Evolutionary conservation across 1,140 invertebrate genomes (phyloP).

Genomic region (Drosophila mauritiana): DNA sequence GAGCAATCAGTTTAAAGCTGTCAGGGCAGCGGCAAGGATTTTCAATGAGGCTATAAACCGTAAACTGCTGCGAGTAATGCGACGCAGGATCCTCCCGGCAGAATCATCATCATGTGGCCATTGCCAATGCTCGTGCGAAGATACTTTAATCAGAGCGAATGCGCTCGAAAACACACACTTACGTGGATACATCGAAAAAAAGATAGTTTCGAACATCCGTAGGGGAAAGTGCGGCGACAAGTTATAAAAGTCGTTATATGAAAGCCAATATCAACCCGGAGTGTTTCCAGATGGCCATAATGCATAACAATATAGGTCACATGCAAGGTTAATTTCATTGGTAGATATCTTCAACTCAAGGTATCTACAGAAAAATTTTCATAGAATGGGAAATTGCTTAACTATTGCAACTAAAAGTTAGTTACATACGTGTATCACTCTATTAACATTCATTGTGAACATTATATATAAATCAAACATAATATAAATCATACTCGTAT

Average conservation of each 20-base stretch:
- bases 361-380: no score
- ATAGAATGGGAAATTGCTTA: no score
- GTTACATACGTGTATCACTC: no score
- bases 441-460: no score
- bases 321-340: no score
- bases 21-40: conserved; percentile 60
- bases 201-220: conserved; percentile 6
- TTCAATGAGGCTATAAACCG: conserved; percentile 69
- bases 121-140: conserved; percentile 18
- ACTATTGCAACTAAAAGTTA: no score
- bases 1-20: conserved; percentile 81
- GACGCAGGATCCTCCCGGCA: conserved; percentile 35
- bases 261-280: background rate
- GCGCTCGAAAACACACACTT: conserved; percentile 14
- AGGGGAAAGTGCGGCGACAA: background rate
- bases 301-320: background rate
- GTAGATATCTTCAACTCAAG: no score
- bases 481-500: no score
- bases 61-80: conserved; percentile 59
- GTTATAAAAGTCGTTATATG: background rate
- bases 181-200: conserved; percentile 13
- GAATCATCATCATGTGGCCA: conserved; percentile 34
- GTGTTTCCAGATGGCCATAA: background rate
- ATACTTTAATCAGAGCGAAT: conserved; percentile 66
- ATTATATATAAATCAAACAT: no score